Evolutionary conservation across 35 echinoderm and acorn worm genomes (phyloP), one percentile per base, ranked within the genome.

Genomic region (Eucidaris tribuloides): DNA sequence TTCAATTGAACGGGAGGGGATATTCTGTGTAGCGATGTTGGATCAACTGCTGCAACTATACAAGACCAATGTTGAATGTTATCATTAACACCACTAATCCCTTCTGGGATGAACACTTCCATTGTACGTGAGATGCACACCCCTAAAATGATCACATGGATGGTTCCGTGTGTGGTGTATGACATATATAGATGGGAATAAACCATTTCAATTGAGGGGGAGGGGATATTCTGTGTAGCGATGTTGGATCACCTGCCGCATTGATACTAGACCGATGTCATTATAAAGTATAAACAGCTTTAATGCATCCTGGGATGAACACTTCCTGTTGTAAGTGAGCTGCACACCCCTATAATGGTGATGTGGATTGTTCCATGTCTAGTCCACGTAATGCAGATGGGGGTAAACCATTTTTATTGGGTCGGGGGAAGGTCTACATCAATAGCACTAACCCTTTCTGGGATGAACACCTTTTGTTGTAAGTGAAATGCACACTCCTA

Each of bases 81-180:
- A 89, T 97, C 55, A 87, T 84, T n/a, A 90, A 89, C 29, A 90
- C 96, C 27, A 83, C 81, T 62, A 99, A 93, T 36, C 96, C 96
- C 23, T 93, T 99, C 87, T 99, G 96, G 96, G 96, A 99, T 87
- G 96, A 99, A 84, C 86, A 93, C 61, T 99, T 99, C 78, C 62
- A 36, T 99, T 99, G 96, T 99, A 90, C 89, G 94, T 85, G 46
- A 32, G 37, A n/a, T n/a, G n/a, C n/a, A n/a, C n/a, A n/a, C n/a
- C n/a, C n/a, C n/a, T n/a, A n/a, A n/a, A n/a, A n/a, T n/a, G n/a
- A n/a, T n/a, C n/a, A n/a, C n/a, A n/a, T n/a, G n/a, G n/a, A n/a
- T n/a, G n/a, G n/a, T n/a, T n/a, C n/a, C n/a, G n/a, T n/a, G n/a
- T n/a, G n/a, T n/a, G n/a, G n/a, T n/a, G n/a, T n/a, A n/a, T n/a